Evolutionary conservation across 2,113 vertebrate species (phyloP), one percentile per base, ranked within the genome.

Genomic region (Mus pahari): DNA sequence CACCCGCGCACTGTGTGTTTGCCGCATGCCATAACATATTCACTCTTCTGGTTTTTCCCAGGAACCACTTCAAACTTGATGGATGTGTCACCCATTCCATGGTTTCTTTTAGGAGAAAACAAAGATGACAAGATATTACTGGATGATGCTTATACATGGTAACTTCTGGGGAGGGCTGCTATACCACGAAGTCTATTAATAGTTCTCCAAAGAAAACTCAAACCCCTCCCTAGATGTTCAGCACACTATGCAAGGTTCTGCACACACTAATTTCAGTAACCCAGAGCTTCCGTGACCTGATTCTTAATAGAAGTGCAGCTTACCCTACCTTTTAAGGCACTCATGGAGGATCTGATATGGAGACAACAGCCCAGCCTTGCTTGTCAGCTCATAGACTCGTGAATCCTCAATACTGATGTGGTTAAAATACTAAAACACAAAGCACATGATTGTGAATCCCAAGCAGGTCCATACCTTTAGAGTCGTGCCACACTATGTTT

Each of bases 351-450:
- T 99, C 98, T 99, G 99, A 99, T 99, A 99, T 96, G 99, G 99
- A 97, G 99, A 99, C 98, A 99, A 98, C 94, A 99, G 99, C 97
- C 99, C 99, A 97, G 99, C 99, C 99, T 99, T 99, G 99, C 99
- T 99, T 98, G 99, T 99, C 98, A 99, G 98, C 98, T 99, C 99
- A 78, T 99, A 99, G 96, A 99, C 99, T 93, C 99, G 98, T 0
- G 99, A 99, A 98, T 99, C 99, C 98, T 99, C 99, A 98, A 99
- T 99, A 99, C 99, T 99, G 99, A 99, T 99, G 99, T 99, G 99
- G 99, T 99, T 99, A 98, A 99, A 99, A 99, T 99, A 99, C 99
- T 99, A 97, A 68, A 95, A 98, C 94, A 96, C 24, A 97, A 98
- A 98, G 90, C 9, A 36, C 66, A 97, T 0, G 0, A 58, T 86